Percentiles rank a stretch among this genome's conserved stretches.
phyloP scores from a whole-genome alignment of 92 coral and sea anemone genomes.

The Zoanthus sociatus region DNA sequence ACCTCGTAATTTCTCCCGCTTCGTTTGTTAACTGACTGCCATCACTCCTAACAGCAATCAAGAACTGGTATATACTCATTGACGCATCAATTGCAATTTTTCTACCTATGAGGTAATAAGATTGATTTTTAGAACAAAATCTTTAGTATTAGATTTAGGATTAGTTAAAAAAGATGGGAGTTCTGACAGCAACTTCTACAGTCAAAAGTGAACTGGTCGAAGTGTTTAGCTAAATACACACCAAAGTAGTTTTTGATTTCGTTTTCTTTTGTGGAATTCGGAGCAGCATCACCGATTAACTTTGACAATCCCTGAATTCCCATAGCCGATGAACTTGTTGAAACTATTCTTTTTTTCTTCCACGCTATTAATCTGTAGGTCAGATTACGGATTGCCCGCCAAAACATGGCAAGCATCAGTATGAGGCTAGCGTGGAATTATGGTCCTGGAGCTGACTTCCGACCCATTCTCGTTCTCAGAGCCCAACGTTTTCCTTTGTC shows the following conservation, averaged over 20 bases:
- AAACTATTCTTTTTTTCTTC: neutral
- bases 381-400: conserved; percentile 40
- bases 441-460: too few species aligned
- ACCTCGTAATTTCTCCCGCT: conserved; percentile 98
- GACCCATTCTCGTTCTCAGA: too few species aligned
- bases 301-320: conserved; percentile 99
- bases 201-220: too few species aligned
- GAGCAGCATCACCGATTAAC: conserved; percentile 94
- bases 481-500: too few species aligned
- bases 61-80: conserved; percentile 98
- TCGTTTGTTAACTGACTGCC: conserved; percentile 99
- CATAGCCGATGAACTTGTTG: conserved; percentile 54
- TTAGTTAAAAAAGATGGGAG: too few species aligned
- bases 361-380: neutral
- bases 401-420: conserved; percentile 18
- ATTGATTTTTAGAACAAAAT: neutral
- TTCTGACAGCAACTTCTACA: too few species aligned
- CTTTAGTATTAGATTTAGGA: neutral
- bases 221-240: conserved; percentile 16
- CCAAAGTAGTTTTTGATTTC: conserved; percentile 99
- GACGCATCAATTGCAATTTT: conserved; percentile 99
- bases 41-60: conserved; percentile 98
- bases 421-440: too few species aligned
- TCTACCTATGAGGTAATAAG: conserved; percentile 72
- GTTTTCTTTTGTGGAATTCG: conserved; percentile 90